A percentile compares a stretch with the other conserved stretches of the same genome.
Conservation (phyloP, 64 coral and sea anemone species). For the Montipora sp. region DNA sequence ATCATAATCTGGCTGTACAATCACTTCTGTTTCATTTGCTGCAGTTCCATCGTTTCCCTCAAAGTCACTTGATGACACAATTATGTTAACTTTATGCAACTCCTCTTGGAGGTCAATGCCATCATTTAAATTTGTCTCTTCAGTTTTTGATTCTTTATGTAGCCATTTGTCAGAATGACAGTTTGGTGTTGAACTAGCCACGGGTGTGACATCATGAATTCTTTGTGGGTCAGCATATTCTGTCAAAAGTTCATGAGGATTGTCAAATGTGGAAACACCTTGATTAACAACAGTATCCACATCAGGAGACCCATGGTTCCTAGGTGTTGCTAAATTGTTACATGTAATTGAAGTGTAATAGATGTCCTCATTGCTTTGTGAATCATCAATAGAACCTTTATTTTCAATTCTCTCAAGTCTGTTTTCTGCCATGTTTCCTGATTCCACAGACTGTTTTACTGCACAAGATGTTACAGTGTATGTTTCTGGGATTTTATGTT, state of each 20-base stretch:
- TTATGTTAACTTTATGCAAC: not conserved
- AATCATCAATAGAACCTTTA: not conserved
- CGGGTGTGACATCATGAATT: not conserved
- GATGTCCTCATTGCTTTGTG: not conserved
- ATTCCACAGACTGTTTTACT: not conserved
- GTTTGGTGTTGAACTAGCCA: constrained; percentile 42
- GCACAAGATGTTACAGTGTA: not conserved
- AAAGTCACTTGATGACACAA: not conserved
- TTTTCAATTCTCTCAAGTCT: not conserved
- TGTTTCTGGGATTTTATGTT: not conserved
- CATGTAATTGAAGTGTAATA: not conserved
- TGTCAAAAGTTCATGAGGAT: not conserved
- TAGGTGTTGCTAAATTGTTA: not conserved
- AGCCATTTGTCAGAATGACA: not conserved
- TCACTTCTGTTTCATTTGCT: not conserved
- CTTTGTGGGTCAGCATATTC: not conserved
- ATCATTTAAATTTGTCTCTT: not conserved
- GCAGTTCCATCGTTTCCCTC: not conserved
- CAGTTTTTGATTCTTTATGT: not conserved
- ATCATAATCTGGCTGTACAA: not conserved
- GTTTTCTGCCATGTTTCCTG: not conserved
- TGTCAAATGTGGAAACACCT: not conserved
- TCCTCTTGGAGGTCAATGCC: not conserved
- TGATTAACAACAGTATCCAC: not conserved
- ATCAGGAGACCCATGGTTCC: not conserved